A percentile compares a stretch with the other conserved stretches of the same genome.
phyloP scores from a whole-genome alignment of 2,888 invertebrate genomes.

The Ischnus inquisitorius region DNA sequence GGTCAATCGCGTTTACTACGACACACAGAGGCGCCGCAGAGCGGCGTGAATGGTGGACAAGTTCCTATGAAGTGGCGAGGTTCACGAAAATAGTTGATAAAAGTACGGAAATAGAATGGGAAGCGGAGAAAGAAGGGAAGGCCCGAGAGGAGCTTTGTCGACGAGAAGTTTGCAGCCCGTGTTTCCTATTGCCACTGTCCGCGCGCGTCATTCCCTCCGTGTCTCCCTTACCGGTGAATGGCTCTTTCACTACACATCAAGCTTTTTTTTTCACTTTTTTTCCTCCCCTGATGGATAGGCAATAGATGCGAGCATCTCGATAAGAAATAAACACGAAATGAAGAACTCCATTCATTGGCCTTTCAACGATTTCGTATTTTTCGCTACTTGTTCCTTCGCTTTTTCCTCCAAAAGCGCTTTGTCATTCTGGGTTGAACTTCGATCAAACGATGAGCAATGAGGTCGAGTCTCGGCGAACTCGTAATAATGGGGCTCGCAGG shows the following conservation, averaged over 20 bases:
- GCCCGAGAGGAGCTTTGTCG: slow-evolving; percentile 33
- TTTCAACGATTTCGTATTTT: slow-evolving; percentile 7
- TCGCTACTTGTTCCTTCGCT: background rate
- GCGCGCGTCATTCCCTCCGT: slow-evolving; percentile 42
- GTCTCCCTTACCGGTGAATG: slow-evolving; percentile 6
- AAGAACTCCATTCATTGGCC: slow-evolving; percentile 26
- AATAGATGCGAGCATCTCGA: slow-evolving; percentile 37
- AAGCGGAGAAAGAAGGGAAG: background rate
- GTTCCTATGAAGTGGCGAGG: slow-evolving; percentile 28
- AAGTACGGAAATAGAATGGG: slow-evolving; percentile 59
- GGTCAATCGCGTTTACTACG: slow-evolving; percentile 14
- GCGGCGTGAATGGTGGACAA: slow-evolving; percentile 47
- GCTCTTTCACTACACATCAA: slow-evolving; percentile 9
- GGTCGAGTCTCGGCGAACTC: too few relatives aligned
- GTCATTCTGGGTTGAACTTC: background rate
- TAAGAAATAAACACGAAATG: slow-evolving; percentile 33
- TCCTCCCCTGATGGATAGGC: slow-evolving; percentile 20
- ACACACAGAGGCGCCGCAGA: slow-evolving; percentile 14
- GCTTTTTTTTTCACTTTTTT: too few relatives aligned
- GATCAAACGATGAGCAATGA: too few relatives aligned
- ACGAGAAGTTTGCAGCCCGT: slow-evolving; percentile 25
- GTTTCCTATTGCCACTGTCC: slow-evolving; percentile 11
- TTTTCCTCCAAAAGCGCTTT: background rate
- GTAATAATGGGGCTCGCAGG: too few relatives aligned
- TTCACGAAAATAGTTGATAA: slow-evolving; percentile 55